Evolutionary conservation across 2,888 invertebrate species (phyloP).

Genomic region (Diabrotica balteata): DNA sequence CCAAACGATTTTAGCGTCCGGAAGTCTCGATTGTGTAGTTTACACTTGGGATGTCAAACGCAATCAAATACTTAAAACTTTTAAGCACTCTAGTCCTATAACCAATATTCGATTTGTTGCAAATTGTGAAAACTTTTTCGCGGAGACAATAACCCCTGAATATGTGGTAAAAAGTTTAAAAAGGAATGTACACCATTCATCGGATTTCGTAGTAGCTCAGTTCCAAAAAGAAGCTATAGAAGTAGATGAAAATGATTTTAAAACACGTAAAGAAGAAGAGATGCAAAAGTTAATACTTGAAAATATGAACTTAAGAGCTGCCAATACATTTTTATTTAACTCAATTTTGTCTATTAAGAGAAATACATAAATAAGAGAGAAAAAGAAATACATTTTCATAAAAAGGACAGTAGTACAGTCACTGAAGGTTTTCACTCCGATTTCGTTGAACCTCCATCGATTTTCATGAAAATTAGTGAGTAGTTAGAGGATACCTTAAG

Average conservation of each 20-base stretch:
- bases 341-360: conserved; percentile 40
- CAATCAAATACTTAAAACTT: conserved; percentile 73
- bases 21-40: conserved; percentile 76
- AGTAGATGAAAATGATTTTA: conserved; percentile 46
- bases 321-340: conserved; percentile 69
- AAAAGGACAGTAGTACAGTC: not conserved
- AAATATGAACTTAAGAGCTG: conserved; percentile 63
- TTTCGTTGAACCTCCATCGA: too few relatives aligned
- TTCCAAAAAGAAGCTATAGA: conserved; percentile 59
- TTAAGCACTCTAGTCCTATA: conserved; percentile 77
- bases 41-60: conserved; percentile 84
- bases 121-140: conserved; percentile 67
- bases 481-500: too few relatives aligned
- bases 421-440: too few relatives aligned
- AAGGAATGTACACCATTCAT: conserved; percentile 67
- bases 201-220: conserved; percentile 60
- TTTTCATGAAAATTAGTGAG: too few relatives aligned
- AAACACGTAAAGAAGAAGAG: conserved; percentile 33
- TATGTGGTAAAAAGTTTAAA: conserved; percentile 69
- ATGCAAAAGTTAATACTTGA: conserved; percentile 59
- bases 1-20: conserved; percentile 76
- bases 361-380: conserved; percentile 11
- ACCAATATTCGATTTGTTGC: conserved; percentile 74
- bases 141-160: conserved; percentile 66
- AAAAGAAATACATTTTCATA: not conserved